Base-by-base conservation (phyloP, 1,140 invertebrate species). In the Ceratina australensis region DNA sequence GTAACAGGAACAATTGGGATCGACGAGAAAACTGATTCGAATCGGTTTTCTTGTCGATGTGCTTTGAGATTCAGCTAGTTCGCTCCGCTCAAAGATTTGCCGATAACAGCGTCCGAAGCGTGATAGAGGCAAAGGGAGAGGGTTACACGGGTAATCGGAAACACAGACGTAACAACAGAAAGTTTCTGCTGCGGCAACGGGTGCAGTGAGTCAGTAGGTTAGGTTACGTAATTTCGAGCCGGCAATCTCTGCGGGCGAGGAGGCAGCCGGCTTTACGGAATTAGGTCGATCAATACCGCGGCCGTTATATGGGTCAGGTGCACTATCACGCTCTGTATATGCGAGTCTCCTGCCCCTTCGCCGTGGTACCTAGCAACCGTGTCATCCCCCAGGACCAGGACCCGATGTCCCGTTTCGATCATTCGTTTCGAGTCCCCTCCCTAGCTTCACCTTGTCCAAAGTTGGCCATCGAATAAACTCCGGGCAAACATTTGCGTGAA, bases 211-310 rank as follows among this genome's bases (percentile, higher is more conserved):
- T 89, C 88, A 90, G 83, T 89, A 84, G 89, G 88, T 90, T 89
- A 89, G 86, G 79, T 90, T 89, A 87, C 85, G 85, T 87, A 89
- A 89, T 90, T 89, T 90, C 85, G 86, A 10, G 85, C 83, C 86
- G 75, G 81, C 81, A 68, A 66, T 72, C 80, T 83, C 69, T 72
- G 74, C 74, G 69, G 75, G 66, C 59, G 81, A 66, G 73, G 60
- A 16, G 67, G 69, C 65, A 84, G 80, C 72, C 83, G 84, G 81
- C 79, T 78, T 84, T 73, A 20, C 67, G 73, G 78, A 91, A 90
- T 91, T 91, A 79, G 90, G 90, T 91, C 90, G 85, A 91, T 91
- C 90, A 91, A 91, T 91, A 91, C 83, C 76, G 72, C 82, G 75
- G 8, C 18, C 75, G 71, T 81, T 87, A 90, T 88, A 91, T 91